Base-by-base conservation (phyloP, 2,888 invertebrate genomes). In the Xestia rhomboidea region DNA sequence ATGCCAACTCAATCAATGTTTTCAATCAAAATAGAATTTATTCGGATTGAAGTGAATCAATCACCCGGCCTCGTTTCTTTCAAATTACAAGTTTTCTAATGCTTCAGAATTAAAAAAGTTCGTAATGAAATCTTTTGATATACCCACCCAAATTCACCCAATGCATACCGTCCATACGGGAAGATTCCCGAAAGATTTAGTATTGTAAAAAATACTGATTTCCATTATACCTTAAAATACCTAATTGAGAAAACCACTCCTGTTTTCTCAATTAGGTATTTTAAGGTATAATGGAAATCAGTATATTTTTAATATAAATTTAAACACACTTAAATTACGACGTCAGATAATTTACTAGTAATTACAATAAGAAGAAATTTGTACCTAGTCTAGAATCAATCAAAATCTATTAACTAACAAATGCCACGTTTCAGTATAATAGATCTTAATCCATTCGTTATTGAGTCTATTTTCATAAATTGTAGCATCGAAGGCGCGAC, bases 101-200 rank as follows among this genome's bases (percentile, higher is more conserved):
- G 30, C 60, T 68, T 66, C 21, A 44, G 62, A 76, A 74, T 72
- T 76, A 51, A 71, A 81, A 83, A 81, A 82, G 57, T 76, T 74
- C 8, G 27, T 74, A 51, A 74, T 72, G 13, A 69, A 81, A 70
- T 73, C 27, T 70, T 34, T 77, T 63, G 49, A 67, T 72, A 64
- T 41, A 18, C 8, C 63, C 2, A n/a, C 15, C n/a, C 7, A 64
- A 64, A 18, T 4, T 38, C 2, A n/a, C 15, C n/a, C 7, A 64
- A 64, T n/a, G 41, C 41, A n/a, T 64, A 38, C 41, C 21, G 11
- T n/a, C 30, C 24, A 30, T 46, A 24, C 49, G 13, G 10, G 18
- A 51, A 51, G 38, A 27, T 13, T 34, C 15, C 49, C 51, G 15
- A 3, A 21, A 21, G 2, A 21, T 27, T 44, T 11, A 15, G 24